Percentiles rank a stretch among this genome's conserved stretches.
These are phyloP conservation scores for Panurus biarmicus DNA, from an alignment of 2,113 vertebrate species.

Conservation along the genomic window DNA sequence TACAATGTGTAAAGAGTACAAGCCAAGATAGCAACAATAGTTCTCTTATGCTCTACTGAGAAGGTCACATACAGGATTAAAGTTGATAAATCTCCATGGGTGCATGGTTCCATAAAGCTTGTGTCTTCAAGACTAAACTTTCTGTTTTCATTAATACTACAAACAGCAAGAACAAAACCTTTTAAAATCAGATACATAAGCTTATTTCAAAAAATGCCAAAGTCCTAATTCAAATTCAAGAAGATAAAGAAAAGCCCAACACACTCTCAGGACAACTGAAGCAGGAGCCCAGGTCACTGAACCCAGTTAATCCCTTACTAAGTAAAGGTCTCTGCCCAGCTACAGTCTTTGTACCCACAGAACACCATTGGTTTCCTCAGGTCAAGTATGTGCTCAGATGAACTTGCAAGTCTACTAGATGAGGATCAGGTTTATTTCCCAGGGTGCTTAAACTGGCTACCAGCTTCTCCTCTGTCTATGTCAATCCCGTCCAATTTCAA, in stretches of 20 bases:
- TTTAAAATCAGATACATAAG: not conserved
- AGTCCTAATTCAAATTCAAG: not conserved
- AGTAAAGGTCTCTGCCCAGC: not conserved
- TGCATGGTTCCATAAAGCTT: not conserved
- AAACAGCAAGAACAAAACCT: not conserved
- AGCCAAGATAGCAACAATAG: not conserved
- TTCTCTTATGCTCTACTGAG: not conserved
- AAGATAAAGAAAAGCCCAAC: not conserved
- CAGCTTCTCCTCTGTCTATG: not conserved
- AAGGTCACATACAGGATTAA: not conserved
- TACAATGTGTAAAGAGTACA: not conserved
- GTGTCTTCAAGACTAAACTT: not conserved
- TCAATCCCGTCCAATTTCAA: not conserved
- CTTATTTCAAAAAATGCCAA: not conserved
- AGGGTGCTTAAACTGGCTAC: not conserved
- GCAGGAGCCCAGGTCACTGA: not conserved
- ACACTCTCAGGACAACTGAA: not conserved
- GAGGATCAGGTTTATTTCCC: not conserved
- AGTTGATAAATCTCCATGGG: not conserved
- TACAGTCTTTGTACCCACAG: not conserved
- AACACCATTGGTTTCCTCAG: not conserved
- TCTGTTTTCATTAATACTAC: not conserved
- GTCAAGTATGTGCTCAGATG: not conserved
- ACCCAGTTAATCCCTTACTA: not conserved
- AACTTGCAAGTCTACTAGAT: not conserved